Base-by-base conservation (phyloP, 2,797 vertebrate species). In the Eupleurogrammus muticus region DNA sequence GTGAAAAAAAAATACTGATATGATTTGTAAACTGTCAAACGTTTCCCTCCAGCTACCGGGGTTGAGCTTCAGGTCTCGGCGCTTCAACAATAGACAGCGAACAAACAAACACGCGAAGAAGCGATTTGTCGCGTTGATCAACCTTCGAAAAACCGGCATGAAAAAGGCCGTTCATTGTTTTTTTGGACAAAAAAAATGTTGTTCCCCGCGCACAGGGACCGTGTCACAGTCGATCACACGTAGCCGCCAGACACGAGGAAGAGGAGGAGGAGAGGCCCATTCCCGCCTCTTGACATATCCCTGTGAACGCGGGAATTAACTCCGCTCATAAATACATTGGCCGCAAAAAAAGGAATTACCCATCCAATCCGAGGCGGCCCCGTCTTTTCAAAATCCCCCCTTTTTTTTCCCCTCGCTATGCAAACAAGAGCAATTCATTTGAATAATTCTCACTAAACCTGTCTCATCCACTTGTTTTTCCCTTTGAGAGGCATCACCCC, bases 371-470 rank as follows among this genome's bases (percentile, higher is more conserved):
- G 13, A 70, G 16, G 53, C 54, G 64, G 65, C n/a, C 66, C 68
- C 55, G 11, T 82, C 68, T 76, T 76, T 74, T 66, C 57, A 52
- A 81, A 79, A 80, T 51, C 68, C 74, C 53, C 16, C 16, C 9
- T 44, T 44, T 44, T 16, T 17, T 44, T 36, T 44, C 28, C 28
- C 6, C 28, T 28, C 28, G 6, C 58, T 80, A 64, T 80, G 81
- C 81, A 84, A 87, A 88, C 86, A 84, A 72, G 62, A 66, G 63
- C 69, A 66, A 84, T 84, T 88, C 70, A 85, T 89, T 83, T 85
- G 56, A 87, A 90, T 90, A 82, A 87, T 89, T 89, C 80, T 89
- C 80, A 42, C 77, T 87, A 79, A 85, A 87, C 63, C 83, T 85
- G 83, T 86, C 88, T 86, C 80, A 81, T 88, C 71, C 84, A 83